A percentile compares a stretch with the other conserved stretches of the same genome.
Evolutionary conservation across 2,113 vertebrate genomes (phyloP).

Genomic region (Centropristis striata): DNA sequence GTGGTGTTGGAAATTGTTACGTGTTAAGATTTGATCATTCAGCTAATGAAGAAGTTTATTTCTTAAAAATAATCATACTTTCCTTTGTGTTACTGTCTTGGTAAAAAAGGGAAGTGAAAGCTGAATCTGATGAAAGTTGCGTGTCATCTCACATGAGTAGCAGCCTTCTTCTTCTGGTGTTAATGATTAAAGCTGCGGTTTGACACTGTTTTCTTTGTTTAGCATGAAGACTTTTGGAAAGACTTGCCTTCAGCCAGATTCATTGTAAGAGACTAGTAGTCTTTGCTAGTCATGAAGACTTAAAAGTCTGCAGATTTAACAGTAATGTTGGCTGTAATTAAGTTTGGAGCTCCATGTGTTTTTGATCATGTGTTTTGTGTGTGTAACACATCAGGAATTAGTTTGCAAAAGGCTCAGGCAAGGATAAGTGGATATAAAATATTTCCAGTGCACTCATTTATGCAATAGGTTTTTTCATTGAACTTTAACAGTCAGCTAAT

Average conservation of each 20-base stretch:
- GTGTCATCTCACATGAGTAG: neutral
- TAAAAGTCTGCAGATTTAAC: conserved; percentile 13
- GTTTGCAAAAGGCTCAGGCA: conserved; percentile 40
- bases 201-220: conserved; percentile 55
- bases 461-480: neutral
- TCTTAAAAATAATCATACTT: neutral
- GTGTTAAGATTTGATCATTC: neutral
- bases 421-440: conserved; percentile 15
- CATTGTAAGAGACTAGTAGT: conserved; percentile 8
- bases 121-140: conserved; percentile 16
- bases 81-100: neutral
- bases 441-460: neutral
- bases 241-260: conserved; percentile 7
- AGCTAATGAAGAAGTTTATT: neutral
- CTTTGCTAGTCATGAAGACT: neutral
- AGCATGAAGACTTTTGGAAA: conserved; percentile 10
- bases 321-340: conserved; percentile 44
- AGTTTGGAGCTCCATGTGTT: conserved; percentile 59
- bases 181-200: conserved; percentile 46
- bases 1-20: neutral
- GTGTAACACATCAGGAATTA: conserved; percentile 33
- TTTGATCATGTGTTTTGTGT: conserved; percentile 53
- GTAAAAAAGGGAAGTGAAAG: conserved; percentile 27
- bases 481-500: neutral
- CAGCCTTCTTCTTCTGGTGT: neutral